phyloP scores from a whole-genome alignment of 1,140 invertebrate species.

The Pomacea maculata region DNA sequence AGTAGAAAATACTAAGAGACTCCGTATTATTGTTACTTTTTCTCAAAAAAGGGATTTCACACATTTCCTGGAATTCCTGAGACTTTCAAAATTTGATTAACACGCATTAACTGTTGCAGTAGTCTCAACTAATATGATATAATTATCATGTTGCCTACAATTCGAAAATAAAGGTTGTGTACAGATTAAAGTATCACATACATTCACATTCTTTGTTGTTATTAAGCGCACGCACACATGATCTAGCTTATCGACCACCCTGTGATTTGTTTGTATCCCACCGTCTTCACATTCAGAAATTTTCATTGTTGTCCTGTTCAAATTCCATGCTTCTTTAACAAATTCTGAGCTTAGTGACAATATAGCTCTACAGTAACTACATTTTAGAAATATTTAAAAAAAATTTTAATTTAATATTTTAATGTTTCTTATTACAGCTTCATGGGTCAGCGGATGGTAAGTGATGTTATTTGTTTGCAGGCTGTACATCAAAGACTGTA shows the following conservation, averaged over 20 bases:
- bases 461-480: neutral
- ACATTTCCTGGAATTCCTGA: too few relatives aligned
- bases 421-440: conserved; percentile 8
- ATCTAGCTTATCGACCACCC: neutral
- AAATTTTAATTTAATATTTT: too few relatives aligned
- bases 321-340: neutral
- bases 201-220: neutral
- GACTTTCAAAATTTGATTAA: too few relatives aligned
- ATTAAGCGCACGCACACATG: neutral
- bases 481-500: neutral
- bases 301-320: too few relatives aligned
- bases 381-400: neutral
- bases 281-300: neutral
- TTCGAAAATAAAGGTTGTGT: too few relatives aligned
- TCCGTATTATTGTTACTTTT: too few relatives aligned
- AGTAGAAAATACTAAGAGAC: too few relatives aligned
- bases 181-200: neutral
- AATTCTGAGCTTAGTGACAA: neutral
- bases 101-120: too few relatives aligned
- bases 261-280: neutral
- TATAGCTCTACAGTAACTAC: neutral
- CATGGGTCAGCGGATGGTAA: conserved; percentile 21
- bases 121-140: too few relatives aligned
- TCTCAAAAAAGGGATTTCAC: too few relatives aligned
- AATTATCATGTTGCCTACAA: too few relatives aligned